Evolutionary conservation across 1,140 invertebrate genomes (phyloP).

Genomic region (Rhopalosiphum maidis): DNA sequence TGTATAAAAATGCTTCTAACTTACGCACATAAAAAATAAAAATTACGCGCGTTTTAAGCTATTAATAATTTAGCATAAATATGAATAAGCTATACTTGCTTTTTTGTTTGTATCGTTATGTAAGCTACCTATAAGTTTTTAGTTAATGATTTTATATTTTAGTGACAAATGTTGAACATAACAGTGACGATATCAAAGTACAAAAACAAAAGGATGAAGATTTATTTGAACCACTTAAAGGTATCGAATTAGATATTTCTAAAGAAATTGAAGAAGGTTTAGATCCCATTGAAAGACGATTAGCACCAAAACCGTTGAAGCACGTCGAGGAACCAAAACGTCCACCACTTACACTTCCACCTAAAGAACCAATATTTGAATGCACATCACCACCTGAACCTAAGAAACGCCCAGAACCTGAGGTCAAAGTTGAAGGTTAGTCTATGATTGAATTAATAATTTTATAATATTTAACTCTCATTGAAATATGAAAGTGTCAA

Average conservation of each 20-base stretch:
- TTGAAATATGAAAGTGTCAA: background rate
- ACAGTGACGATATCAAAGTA: constrained; percentile 77
- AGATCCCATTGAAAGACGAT: constrained; percentile 54
- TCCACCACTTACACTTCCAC: constrained; percentile 58
- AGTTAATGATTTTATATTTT: constrained; percentile 55
- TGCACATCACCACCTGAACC: constrained; percentile 43
- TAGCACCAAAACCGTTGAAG: constrained; percentile 54
- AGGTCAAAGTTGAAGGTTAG: constrained; percentile 49
- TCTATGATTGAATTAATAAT: background rate
- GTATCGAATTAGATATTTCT: constrained; percentile 61
- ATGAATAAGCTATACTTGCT: background rate
- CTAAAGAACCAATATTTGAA: constrained; percentile 58
- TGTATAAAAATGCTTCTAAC: background rate
- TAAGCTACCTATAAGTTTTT: background rate
- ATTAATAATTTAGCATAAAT: background rate
- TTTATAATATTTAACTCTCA: background rate
- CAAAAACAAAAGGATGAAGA: constrained; percentile 60
- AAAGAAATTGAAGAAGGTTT: constrained; percentile 59
- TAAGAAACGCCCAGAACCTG: constrained; percentile 37
- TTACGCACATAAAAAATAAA: background rate
- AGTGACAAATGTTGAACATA: constrained; percentile 79
- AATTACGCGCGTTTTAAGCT: background rate
- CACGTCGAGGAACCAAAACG: constrained; percentile 59
- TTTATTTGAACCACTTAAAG: constrained; percentile 61
- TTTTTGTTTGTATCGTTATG: background rate